These are phyloP conservation scores for Aplochiton taeniatus DNA, from an alignment of 2,797 vertebrate genomes.

Conservation along the genomic window DNA sequence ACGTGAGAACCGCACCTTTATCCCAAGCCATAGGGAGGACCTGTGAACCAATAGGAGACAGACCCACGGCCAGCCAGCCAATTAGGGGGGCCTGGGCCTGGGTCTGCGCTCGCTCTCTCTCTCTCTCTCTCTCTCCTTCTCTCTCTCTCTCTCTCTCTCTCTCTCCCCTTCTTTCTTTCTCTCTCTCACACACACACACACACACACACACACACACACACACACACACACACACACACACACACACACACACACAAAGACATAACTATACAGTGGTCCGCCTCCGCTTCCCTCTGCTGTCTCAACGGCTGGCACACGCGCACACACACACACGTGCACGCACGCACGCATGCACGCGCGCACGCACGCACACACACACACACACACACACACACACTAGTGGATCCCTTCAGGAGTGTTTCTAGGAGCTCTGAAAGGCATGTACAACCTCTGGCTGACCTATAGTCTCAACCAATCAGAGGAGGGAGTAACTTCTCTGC, in stretches of 20 bases:
- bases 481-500: conserved; percentile 34
- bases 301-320: neutral
- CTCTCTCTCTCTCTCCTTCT: too few species aligned
- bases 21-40: too few species aligned
- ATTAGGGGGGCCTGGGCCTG: too few species aligned
- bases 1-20: too few species aligned
- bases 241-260: too few species aligned
- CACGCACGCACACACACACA: neutral
- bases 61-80: conserved; percentile 63
- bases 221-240: too few species aligned
- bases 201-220: too few species aligned
- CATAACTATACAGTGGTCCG: conserved; percentile 44
- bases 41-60: conserved; percentile 41
- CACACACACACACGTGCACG: conserved; percentile 5
- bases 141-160: too few species aligned
- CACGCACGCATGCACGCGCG: conserved; percentile 1
- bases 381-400: neutral
- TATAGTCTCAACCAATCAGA: conserved; percentile 47
- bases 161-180: too few species aligned
- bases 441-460: conserved; percentile 48
- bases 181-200: too few species aligned
- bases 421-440: conserved; percentile 31
- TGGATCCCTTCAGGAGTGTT: conserved; percentile 32
- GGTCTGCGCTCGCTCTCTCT: too few species aligned
- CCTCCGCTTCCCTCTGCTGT: conserved; percentile 11